These are phyloP conservation scores for Vanessa atalanta DNA, from an alignment of 1,140 invertebrate species.

Conservation along the genomic window DNA sequence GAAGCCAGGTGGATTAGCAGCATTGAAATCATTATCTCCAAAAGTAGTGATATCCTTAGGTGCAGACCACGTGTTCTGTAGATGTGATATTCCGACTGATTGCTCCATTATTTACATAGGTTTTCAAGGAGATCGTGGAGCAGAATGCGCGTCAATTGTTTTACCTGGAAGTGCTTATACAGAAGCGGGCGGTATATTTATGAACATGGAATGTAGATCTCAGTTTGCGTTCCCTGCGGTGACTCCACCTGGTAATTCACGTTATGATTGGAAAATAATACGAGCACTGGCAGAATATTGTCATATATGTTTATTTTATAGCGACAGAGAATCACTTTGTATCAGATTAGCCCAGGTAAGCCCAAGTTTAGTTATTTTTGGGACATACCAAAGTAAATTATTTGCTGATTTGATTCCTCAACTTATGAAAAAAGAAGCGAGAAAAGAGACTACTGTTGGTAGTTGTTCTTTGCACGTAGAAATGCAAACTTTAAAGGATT, in stretches of 20 bases:
- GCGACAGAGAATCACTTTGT: constrained; percentile 50
- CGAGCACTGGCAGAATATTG: constrained; percentile 62
- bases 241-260: constrained; percentile 64
- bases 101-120: constrained; percentile 78
- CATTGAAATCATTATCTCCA: constrained; percentile 42
- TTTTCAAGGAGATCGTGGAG: constrained; percentile 88
- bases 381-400: constrained; percentile 54
- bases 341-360: constrained; percentile 61
- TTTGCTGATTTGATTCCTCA: constrained; percentile 47
- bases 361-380: constrained; percentile 58
- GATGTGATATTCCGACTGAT: constrained; percentile 46
- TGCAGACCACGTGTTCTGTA: constrained; percentile 66
- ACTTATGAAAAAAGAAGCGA: constrained; percentile 35
- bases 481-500: constrained; percentile 60
- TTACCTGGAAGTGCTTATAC: constrained; percentile 90
- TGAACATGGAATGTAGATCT: constrained; percentile 70
- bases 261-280: constrained; percentile 71
- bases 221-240: constrained; percentile 66
- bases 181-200: constrained; percentile 77
- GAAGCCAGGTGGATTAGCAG: constrained; percentile 56
- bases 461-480: constrained; percentile 48
- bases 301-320: constrained; percentile 56
- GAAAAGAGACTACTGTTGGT: neutral
- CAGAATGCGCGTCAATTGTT: constrained; percentile 86
- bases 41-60: constrained; percentile 62